Evolutionary conservation across 1,140 invertebrate genomes (phyloP), one percentile per base, ranked within the genome.

Genomic region (Oreohelix idahoensis): DNA sequence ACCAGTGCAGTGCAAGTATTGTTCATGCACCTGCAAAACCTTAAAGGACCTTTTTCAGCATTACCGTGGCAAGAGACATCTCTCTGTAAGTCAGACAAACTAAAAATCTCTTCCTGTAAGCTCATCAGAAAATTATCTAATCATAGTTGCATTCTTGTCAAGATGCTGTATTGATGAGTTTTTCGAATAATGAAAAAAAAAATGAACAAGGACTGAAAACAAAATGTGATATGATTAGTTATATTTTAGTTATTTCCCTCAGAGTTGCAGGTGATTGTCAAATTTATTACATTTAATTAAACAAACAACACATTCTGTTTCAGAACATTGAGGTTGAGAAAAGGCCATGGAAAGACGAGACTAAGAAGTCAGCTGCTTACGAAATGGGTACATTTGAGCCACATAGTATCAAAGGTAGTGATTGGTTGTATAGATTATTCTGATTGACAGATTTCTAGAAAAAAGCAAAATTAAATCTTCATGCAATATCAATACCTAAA

Each of bases 1-100:
- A 82, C 32, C 75, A n/a, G 45, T 82, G n/a, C n/a, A n/a, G n/a
- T n/a, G 80, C 58, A 53, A 15, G 20, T 35, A 73, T 39, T 82
- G 80, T 39, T 29, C 35, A 23, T 10, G 23, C 17, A 11, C 1
- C 20, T 53, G 4, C 38, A 53, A 36, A 38, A 39, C 0, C 23
- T 2, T 63, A 11, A 71, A 82, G 29, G 45, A 74, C 17, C 35
- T 82, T 51, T 63, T 82, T 38, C 1, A 51, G 45, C 80, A 82
- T 45, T 39, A 4, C 29, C 80, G 75, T 39, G 35, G 45, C 13
- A 75, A 75, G 71, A 58, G 53, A 36, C 80, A 82, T 75, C 20
- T 71, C 1, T 4, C 17, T 4, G 79, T 81, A 73, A 71, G 79
- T 71, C 15, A 51, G 23, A 23, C 17, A 23, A 4, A 23, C n/a